Base-by-base conservation (phyloP, 1,140 invertebrate genomes). In the Aporrectodea caliginosa region DNA sequence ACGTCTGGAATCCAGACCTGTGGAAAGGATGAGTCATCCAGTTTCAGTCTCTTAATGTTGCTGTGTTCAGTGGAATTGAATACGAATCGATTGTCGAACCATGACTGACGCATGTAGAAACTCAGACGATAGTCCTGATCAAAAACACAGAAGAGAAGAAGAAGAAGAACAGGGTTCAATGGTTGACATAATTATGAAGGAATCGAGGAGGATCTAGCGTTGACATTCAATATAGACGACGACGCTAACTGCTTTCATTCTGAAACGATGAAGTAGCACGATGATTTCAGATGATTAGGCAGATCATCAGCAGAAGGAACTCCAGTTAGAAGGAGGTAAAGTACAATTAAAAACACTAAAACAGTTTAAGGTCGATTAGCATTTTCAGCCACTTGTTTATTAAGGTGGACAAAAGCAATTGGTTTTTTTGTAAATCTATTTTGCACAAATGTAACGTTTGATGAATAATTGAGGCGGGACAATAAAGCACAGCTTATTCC, bases 51-150 rank as follows among this genome's bases (percentile, higher is more conserved):
- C n/a, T 80, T 74, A n/a, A 35, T 76, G 35, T 76, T 58, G n/a
- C 73, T 29, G 35, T 72, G 71, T 68, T 78, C 33, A 58, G 83
- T 83, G 34, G 76, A 34, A 1, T 79, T 71, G 69, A 82, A 82
- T 35, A 69, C 30, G 22, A 88, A 80, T 31, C 88, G 79, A 1
- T 75, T 77, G 80, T 88, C 88, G 27, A 73, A 69, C 88, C 88
- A 88, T 71, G 85, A 83, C 78, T 88, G 86, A 1, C 84, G 83
- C 12, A 88, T 81, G 80, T 88, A 87, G 78, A 87, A 82, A 82
- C 86, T 87, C 77, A 88, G 78, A 2, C 84, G 82, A 73, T 87
- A 88, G 69, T 88, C 88, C 88, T 88, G 22, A 58, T 6, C 43
- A 58, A 12, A 58, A 12, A 58, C 22, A 58, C 43, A 6, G 43